Conservation (phyloP, 2,797 vertebrate species). For the Thripadectes ignobilis region DNA sequence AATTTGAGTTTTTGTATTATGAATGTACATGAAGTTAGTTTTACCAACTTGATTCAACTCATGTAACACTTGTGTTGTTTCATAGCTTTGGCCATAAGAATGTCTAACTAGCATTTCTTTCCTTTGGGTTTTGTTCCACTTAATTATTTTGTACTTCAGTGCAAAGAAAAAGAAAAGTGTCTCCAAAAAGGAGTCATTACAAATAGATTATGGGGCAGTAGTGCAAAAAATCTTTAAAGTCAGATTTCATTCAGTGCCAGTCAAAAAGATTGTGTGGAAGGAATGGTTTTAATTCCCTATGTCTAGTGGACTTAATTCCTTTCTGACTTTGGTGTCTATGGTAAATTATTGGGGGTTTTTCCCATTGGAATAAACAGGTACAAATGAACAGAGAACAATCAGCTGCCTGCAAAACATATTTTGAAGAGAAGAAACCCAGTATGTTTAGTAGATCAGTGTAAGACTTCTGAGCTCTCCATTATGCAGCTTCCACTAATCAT, state of each 20-base stretch:
- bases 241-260: background rate
- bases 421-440: accelerated
- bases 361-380: background rate
- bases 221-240: background rate
- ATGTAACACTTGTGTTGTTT: background rate
- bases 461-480: background rate
- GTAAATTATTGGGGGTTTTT: background rate
- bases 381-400: background rate
- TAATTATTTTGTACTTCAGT: background rate
- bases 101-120: background rate
- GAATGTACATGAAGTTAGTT: background rate
- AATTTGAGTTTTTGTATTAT: background rate
- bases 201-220: background rate
- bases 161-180: background rate
- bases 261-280: background rate
- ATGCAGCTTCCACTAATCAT: background rate
- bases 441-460: background rate
- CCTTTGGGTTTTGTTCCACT: background rate
- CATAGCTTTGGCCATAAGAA: background rate
- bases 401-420: background rate
- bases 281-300: background rate
- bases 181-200: background rate
- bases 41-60: background rate
- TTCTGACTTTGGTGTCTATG: background rate
- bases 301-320: background rate